Evolutionary conservation across 2,113 vertebrate species (phyloP).

Genomic region (Stigmatopora argus): DNA sequence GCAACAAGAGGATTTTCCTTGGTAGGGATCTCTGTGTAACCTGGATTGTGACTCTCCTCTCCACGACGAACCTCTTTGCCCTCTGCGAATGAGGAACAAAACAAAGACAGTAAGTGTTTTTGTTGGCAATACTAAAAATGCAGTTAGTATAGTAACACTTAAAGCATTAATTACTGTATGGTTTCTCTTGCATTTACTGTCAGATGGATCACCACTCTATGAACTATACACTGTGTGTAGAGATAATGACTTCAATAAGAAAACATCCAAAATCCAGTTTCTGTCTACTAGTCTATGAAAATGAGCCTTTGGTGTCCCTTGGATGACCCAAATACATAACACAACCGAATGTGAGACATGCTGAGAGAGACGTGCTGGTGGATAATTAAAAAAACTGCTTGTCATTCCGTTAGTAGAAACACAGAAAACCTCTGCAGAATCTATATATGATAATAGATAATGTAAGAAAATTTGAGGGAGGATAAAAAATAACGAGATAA

Average conservation of each 20-base stretch:
- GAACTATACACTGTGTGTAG: background rate
- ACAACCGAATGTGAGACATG: background rate
- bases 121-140: background rate
- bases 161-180: background rate
- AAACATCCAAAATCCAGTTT: background rate
- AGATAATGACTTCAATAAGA: background rate
- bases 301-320: conserved; percentile 10
- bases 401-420: conserved; percentile 33
- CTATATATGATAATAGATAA: conserved; percentile 50
- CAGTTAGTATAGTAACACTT: background rate
- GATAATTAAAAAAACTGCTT: conserved; percentile 26
- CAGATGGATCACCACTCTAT: background rate
- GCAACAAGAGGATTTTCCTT: conserved; percentile 81
- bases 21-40: conserved; percentile 92
- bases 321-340: background rate
- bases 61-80: conserved; percentile 78
- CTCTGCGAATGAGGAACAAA: conserved; percentile 51
- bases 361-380: conserved; percentile 9
- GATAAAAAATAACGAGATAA: too few relatives aligned
- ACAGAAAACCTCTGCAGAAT: conserved; percentile 30
- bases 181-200: background rate
- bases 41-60: conserved; percentile 82
- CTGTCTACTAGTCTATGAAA: background rate
- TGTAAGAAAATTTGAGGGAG: conserved; percentile 38
- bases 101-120: background rate